A percentile compares a stretch with the other conserved stretches of the same genome.
phyloP scores from a whole-genome alignment of 2,797 vertebrate genomes.

The Cynodonichthys magdalenae region DNA sequence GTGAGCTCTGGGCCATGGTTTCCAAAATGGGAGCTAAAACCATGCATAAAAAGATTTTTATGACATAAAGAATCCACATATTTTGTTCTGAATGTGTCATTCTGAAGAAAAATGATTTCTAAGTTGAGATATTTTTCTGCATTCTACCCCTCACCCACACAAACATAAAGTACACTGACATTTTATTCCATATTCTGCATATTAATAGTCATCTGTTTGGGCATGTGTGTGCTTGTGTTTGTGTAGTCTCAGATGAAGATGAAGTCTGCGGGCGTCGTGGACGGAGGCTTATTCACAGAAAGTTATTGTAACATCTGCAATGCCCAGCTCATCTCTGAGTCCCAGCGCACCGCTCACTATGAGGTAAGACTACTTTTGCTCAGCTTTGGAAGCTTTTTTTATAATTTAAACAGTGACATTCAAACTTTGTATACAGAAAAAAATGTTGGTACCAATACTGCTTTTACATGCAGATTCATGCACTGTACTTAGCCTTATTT shows the following conservation, averaged over 20 bases:
- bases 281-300: conserved; percentile 83
- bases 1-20: conserved; percentile 36
- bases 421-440: background rate
- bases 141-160: conserved; percentile 28
- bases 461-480: conserved; percentile 37
- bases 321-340: conserved; percentile 86
- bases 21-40: conserved; percentile 44
- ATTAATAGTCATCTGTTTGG: conserved; percentile 46
- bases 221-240: conserved; percentile 35
- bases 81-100: conserved; percentile 51
- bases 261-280: conserved; percentile 80
- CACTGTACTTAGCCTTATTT: conserved; percentile 55
- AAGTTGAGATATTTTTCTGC: conserved; percentile 35
- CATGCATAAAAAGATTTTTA: conserved; percentile 38
- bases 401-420: background rate
- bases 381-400: conserved; percentile 9
- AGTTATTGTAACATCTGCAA: conserved; percentile 87
- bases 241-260: conserved; percentile 79
- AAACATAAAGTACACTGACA: conserved; percentile 35
- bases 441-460: conserved; percentile 11
- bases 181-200: conserved; percentile 29
- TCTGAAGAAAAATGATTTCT: conserved; percentile 33
- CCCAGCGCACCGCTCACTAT: conserved; percentile 84
- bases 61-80: conserved; percentile 53
- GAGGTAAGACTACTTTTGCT: conserved; percentile 73